Conservation (phyloP, 2,113 vertebrate species). For the Gobius niger region DNA sequence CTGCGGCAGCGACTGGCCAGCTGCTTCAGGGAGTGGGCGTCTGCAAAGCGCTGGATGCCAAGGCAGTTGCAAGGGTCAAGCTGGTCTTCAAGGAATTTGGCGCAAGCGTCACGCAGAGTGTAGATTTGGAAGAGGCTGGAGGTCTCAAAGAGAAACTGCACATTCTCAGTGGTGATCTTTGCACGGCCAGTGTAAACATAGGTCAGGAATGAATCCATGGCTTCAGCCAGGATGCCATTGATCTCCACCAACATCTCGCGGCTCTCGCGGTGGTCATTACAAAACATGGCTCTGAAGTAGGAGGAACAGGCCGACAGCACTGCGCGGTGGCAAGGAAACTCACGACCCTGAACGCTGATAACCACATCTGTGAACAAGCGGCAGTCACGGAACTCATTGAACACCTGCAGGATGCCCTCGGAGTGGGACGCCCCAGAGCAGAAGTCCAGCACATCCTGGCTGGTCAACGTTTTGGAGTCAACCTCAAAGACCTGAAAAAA, state of each 20-base stretch:
- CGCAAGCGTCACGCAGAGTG: conserved; percentile 90
- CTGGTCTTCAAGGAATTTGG: conserved; percentile 96
- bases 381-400: conserved; percentile 94
- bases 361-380: conserved; percentile 94
- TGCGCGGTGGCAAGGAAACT: conserved; percentile 93
- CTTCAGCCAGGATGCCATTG: conserved; percentile 91
- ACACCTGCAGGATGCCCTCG: conserved; percentile 93
- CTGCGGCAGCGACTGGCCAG: conserved; percentile 89
- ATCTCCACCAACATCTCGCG: conserved; percentile 94
- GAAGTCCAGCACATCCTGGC: conserved; percentile 92
- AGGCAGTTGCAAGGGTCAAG: conserved; percentile 97
- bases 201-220: conserved; percentile 96
- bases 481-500: conserved; percentile 90
- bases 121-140: conserved; percentile 96
- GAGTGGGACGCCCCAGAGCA: conserved; percentile 91
- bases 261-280: conserved; percentile 92
- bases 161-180: conserved; percentile 95
- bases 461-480: conserved; percentile 86
- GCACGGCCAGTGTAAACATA: conserved; percentile 96
- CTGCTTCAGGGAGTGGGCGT: conserved; percentile 90
- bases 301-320: conserved; percentile 93
- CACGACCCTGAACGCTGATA: conserved; percentile 91
- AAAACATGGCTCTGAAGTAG: conserved; percentile 97
- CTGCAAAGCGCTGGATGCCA: conserved; percentile 95
- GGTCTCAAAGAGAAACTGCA: conserved; percentile 96